Conservation (phyloP, 2,113 vertebrate species). For the Petromus typicus region DNA sequence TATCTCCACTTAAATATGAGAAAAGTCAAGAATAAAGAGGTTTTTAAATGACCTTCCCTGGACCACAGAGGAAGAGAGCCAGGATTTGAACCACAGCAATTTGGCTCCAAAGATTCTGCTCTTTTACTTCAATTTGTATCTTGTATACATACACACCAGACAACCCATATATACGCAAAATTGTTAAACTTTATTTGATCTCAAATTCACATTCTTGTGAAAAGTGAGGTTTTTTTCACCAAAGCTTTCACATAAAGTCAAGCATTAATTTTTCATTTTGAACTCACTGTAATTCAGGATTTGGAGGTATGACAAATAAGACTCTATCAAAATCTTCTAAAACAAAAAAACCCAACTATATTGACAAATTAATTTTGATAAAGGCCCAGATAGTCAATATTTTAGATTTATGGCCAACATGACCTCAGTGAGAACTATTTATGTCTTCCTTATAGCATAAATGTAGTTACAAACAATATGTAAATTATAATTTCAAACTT, state of each 20-base stretch:
- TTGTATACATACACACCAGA: not conserved
- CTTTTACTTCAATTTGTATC: not conserved
- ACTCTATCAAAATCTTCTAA: slow-evolving; percentile 6
- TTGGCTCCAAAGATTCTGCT: not conserved
- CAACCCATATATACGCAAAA: not conserved
- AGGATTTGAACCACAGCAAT: not conserved
- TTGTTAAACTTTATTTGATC: slow-evolving; percentile 2
- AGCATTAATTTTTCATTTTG: slow-evolving; percentile 24
- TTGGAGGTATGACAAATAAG: not conserved
- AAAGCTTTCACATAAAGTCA: slow-evolving; percentile 24
- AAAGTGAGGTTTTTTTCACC: not conserved
- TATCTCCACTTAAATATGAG: not conserved
- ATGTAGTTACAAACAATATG: not conserved
- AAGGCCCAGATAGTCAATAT: not conserved
- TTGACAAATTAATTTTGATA: not conserved
- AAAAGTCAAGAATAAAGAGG: not conserved
- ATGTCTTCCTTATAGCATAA: not conserved
- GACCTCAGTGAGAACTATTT: not conserved
- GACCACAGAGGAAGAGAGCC: not conserved
- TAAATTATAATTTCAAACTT: not conserved
- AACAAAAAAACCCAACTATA: not conserved
- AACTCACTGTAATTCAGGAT: not conserved
- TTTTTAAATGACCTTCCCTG: not conserved
- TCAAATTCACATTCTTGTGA: not conserved
- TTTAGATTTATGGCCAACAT: not conserved